Evolutionary conservation across 2,113 vertebrate genomes (phyloP).

Genomic region (human (Homo sapiens)): DNA sequence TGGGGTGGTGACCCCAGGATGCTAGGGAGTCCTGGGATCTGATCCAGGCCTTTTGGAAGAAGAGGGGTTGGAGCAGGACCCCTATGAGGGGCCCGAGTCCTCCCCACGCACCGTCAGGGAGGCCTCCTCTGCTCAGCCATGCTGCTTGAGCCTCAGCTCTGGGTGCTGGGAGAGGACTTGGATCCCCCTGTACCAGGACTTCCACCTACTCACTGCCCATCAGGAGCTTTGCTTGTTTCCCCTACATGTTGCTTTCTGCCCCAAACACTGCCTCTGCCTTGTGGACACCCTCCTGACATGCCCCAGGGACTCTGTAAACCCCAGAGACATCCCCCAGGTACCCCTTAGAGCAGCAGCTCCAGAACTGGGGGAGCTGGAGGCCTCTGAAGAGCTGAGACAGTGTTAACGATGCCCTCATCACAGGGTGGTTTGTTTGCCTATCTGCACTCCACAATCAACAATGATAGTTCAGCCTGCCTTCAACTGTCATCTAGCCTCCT

Average conservation of each 20-base stretch:
- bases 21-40: neutral
- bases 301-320: neutral
- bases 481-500: neutral
- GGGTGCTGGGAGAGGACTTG: no score
- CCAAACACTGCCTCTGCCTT: neutral
- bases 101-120: neutral
- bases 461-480: neutral
- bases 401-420: neutral
- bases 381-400: neutral
- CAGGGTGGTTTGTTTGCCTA: neutral
- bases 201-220: neutral
- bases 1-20: neutral
- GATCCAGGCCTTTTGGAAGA: neutral
- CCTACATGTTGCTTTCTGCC: neutral
- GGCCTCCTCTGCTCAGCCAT: accelerated
- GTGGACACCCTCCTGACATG: neutral
- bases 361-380: neutral
- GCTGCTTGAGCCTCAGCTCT: neutral
- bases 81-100: neutral
- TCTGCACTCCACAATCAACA: neutral
- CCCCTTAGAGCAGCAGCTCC: neutral
- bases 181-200: neutral
- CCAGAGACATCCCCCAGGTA: neutral
- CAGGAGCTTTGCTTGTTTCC: neutral
- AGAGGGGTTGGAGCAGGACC: neutral